Percentiles rank a stretch among this genome's conserved stretches.
Evolutionary conservation across 2,113 vertebrate species (phyloP).

Genomic region (Etia nguti): DNA sequence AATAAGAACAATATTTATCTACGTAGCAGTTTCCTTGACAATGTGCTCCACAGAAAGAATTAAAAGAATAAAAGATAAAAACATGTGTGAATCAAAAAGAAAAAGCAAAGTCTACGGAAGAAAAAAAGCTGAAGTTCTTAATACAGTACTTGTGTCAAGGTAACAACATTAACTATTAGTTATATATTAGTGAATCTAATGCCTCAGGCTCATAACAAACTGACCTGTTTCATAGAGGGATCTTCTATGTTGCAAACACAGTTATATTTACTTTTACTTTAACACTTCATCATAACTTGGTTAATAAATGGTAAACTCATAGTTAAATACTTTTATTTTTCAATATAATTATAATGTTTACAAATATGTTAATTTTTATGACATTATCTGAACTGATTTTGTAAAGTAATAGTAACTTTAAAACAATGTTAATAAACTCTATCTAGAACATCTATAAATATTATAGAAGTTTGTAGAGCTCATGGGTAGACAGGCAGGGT

Average conservation of each 20-base stretch:
- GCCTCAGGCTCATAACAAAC: background rate
- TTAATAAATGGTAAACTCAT: background rate
- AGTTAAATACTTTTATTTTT: background rate
- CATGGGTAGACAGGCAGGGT: rapidly evolving
- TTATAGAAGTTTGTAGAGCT: background rate
- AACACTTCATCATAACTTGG: too few species aligned
- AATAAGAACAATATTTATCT: background rate
- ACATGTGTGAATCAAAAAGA: background rate
- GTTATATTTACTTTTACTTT: background rate
- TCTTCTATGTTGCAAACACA: background rate
- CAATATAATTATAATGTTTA: background rate
- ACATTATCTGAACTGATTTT: background rate
- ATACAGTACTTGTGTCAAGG: background rate
- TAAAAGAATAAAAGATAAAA: background rate
- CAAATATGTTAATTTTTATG: rapidly evolving
- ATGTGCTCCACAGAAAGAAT: background rate
- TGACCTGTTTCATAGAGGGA: background rate
- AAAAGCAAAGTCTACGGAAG: background rate
- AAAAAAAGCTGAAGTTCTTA: background rate
- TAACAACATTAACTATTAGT: background rate
- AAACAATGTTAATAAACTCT: background rate
- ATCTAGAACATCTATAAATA: background rate
- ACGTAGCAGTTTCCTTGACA: background rate
- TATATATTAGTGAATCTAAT: background rate
- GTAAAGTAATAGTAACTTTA: background rate